phyloP scores from a whole-genome alignment of 2,113 vertebrate genomes.

The Hypocryptadius cinnamomeus region DNA sequence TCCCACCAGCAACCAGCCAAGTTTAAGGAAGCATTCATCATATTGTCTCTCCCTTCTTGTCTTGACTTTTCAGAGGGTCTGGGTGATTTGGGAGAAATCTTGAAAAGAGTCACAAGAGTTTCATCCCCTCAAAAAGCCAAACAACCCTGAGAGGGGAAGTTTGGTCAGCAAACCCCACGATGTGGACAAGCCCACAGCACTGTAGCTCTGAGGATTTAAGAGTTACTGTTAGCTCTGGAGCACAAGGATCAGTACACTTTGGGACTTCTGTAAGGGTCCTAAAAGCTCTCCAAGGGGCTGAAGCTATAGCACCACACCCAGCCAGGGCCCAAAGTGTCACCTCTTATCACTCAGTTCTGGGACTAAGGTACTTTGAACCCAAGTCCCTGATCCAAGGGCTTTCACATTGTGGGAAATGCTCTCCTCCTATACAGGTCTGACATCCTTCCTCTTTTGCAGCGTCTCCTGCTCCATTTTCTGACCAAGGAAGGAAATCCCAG shows the following conservation, averaged over 20 bases:
- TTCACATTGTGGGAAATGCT: rapidly evolving
- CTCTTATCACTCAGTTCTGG: neutral
- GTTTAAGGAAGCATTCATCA: neutral
- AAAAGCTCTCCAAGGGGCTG: neutral
- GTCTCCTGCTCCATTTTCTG: neutral
- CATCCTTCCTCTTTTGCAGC: neutral
- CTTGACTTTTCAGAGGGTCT: neutral
- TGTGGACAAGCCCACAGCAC: neutral
- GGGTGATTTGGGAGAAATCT: neutral
- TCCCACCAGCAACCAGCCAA: neutral
- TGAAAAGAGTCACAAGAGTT: neutral
- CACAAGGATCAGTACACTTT: neutral
- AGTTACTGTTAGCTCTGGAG: neutral
- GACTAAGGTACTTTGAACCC: neutral
- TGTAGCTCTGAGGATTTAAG: neutral
- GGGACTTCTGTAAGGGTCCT: neutral
- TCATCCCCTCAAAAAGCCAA: neutral
- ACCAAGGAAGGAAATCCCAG: neutral
- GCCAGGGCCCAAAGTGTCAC: neutral
- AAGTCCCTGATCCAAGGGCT: neutral
- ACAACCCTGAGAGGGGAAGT: neutral
- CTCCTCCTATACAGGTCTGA: neutral
- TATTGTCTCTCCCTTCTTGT: neutral
- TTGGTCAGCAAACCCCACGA: neutral
- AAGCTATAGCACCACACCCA: neutral